Percentiles rank a stretch among this genome's conserved stretches.
phyloP scores from a whole-genome alignment of 2,797 vertebrate species.

The Acanthurus tractus region DNA sequence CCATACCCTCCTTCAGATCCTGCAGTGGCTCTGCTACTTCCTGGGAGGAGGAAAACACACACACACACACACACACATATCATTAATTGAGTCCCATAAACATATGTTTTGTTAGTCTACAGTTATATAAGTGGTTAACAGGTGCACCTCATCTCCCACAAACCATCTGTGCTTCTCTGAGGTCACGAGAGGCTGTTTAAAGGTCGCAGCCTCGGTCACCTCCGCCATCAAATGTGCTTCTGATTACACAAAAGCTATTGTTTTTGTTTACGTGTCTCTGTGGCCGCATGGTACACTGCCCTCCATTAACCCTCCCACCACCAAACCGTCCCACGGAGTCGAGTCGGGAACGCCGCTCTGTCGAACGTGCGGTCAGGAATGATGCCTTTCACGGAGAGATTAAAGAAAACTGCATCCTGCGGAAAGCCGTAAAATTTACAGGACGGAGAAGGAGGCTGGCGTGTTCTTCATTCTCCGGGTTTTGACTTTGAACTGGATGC shows the following conservation, averaged over 20 bases:
- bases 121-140: slow-evolving; percentile 43
- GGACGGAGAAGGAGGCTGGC: slow-evolving; percentile 41
- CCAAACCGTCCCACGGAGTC: slow-evolving; percentile 36
- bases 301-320: slow-evolving; percentile 60
- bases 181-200: slow-evolving; percentile 44
- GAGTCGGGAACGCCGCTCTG: slow-evolving; percentile 32
- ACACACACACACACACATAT: slow-evolving; percentile 20
- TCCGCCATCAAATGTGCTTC: slow-evolving; percentile 46
- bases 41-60: slow-evolving; percentile 75
- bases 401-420: slow-evolving; percentile 71
- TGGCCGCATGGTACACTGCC: slow-evolving; percentile 50
- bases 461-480: slow-evolving; percentile 61
- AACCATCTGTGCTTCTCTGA: slow-evolving; percentile 49
- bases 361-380: slow-evolving; percentile 14
- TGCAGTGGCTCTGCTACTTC: slow-evolving; percentile 96
- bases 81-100: slow-evolving; percentile 50
- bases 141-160: slow-evolving; percentile 57
- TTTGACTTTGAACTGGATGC: slow-evolving; percentile 73
- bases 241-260: slow-evolving; percentile 39
- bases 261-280: slow-evolving; percentile 47
- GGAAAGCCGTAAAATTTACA: slow-evolving; percentile 67
- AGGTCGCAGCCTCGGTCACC: slow-evolving; percentile 35
- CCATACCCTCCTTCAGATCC: slow-evolving; percentile 98
- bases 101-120: slow-evolving; percentile 36
- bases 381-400: slow-evolving; percentile 57